Percentiles rank a stretch among this genome's conserved stretches.
Evolutionary conservation across 2,888 invertebrate species (phyloP).

Genomic region (Diarsia mendica): DNA sequence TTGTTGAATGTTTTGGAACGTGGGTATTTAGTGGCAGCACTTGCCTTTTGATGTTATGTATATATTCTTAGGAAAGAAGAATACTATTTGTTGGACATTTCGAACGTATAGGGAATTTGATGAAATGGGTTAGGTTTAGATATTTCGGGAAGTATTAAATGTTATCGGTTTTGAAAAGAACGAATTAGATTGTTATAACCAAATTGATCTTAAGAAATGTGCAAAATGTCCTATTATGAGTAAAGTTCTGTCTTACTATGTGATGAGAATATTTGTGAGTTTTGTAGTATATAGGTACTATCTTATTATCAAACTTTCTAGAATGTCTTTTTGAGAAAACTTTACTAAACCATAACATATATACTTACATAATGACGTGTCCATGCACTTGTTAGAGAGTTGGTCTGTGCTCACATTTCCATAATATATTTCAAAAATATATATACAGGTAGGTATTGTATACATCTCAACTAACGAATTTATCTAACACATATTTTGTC

Average conservation of each 20-base stretch:
- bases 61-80: neutral
- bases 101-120: slow-evolving; percentile 21
- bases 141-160: slow-evolving; percentile 39
- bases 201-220: slow-evolving; percentile 10
- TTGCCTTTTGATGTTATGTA: slow-evolving; percentile 20
- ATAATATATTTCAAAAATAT: neutral
- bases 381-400: slow-evolving; percentile 5
- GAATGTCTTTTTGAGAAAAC: slow-evolving; percentile 38
- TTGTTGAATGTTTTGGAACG: slow-evolving; percentile 33
- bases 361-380: neutral
- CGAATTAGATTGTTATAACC: slow-evolving; percentile 16
- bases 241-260: slow-evolving; percentile 3
- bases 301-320: slow-evolving; percentile 9
- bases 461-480: slow-evolving; percentile 38
- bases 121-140: neutral
- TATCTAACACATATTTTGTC: slow-evolving; percentile 17
- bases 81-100: slow-evolving; percentile 34
- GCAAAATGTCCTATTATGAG: neutral
- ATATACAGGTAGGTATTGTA: neutral
- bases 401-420: neutral
- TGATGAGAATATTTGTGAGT: neutral
- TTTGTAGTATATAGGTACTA: slow-evolving; percentile 3
- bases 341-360: slow-evolving; percentile 28
- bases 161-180: slow-evolving; percentile 36
- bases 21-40: slow-evolving; percentile 23